phyloP scores from a whole-genome alignment of 2,113 vertebrate genomes.

The Climacteris rufus region DNA sequence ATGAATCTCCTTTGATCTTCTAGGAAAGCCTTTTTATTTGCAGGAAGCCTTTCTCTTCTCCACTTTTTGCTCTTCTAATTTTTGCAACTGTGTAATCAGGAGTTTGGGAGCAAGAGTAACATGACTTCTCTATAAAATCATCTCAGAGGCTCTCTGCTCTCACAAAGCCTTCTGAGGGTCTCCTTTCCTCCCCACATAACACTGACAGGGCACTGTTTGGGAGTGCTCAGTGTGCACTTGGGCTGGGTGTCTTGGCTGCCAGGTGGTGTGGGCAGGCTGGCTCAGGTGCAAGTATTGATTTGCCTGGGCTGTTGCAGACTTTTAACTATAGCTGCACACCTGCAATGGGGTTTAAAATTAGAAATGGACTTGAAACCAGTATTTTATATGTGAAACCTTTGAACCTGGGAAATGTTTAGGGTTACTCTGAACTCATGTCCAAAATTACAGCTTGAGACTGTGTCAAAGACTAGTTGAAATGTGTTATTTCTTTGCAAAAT shows the following conservation, averaged over 20 bases:
- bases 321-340: slow-evolving; percentile 11
- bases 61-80: neutral
- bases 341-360: neutral
- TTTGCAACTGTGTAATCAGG: neutral
- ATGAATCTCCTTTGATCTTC: neutral
- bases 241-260: neutral
- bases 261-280: neutral
- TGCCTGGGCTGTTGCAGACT: neutral
- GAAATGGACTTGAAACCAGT: slow-evolving; percentile 2
- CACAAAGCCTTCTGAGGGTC: neutral
- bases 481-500: neutral
- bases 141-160: neutral
- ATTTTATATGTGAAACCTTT: neutral
- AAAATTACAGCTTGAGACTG: neutral
- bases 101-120: neutral
- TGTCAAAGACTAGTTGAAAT: neutral
- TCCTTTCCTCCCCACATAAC: neutral
- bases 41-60: neutral
- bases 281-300: neutral
- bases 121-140: neutral
- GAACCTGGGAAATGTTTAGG: neutral
- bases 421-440: neutral
- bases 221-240: neutral
- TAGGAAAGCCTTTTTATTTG: neutral
- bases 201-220: neutral